A percentile compares a stretch with the other conserved stretches of the same genome.
Evolutionary conservation across 1,140 invertebrate genomes (phyloP).

Genomic region (Ylistrum balloti): DNA sequence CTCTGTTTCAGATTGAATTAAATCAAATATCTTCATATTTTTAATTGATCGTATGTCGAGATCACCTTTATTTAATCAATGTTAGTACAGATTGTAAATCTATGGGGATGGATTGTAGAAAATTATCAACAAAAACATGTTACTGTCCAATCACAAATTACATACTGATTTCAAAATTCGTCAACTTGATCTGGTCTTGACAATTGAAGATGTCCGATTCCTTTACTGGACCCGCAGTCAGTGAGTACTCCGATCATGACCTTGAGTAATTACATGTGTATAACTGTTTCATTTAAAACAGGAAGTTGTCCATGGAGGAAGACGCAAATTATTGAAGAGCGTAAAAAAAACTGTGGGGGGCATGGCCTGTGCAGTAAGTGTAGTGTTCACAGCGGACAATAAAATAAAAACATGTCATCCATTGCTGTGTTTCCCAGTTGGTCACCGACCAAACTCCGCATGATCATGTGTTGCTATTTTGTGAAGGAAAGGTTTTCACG

Average conservation of each 20-base stretch:
- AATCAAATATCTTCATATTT: no score
- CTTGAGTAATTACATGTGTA: background rate
- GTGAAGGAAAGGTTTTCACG: constrained; percentile 25
- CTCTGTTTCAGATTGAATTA: no score
- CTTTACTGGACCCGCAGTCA: background rate
- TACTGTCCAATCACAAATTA: background rate
- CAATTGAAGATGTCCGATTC: background rate
- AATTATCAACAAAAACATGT: no score
- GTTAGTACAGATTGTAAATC: no score
- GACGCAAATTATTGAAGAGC: constrained; percentile 38
- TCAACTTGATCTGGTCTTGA: background rate
- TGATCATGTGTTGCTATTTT: constrained; percentile 34
- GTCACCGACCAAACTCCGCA: background rate
- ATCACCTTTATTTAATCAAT: no score
- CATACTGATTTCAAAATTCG: background rate
- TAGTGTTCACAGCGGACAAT: background rate
- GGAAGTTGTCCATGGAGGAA: constrained; percentile 22
- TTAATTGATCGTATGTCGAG: no score
- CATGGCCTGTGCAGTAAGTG: background rate
- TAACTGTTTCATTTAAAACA: background rate
- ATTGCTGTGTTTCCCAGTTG: background rate
- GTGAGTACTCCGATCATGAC: background rate
- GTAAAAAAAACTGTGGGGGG: background rate
- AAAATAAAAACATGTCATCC: constrained; percentile 32
- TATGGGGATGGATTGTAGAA: no score